These are phyloP conservation scores for Falco peregrinus DNA, from an alignment of 2,797 vertebrate genomes.

Conservation along the genomic window DNA sequence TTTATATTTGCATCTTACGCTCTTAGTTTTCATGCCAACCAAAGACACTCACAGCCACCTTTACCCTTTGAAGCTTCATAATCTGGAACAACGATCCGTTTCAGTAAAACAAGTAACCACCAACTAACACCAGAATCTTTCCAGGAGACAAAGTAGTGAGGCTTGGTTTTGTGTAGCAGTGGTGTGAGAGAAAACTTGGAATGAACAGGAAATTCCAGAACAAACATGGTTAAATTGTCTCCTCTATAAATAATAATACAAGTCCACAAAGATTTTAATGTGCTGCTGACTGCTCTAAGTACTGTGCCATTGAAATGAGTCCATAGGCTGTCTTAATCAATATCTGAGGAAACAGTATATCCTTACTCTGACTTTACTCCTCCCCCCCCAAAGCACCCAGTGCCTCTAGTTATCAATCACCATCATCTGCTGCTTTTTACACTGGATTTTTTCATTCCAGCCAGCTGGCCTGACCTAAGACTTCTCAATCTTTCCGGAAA, in stretches of 20 bases:
- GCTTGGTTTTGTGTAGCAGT: background rate
- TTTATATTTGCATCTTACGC: background rate
- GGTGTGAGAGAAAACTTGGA: background rate
- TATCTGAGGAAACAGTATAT: background rate
- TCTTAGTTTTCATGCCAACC: background rate
- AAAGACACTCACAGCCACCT: background rate
- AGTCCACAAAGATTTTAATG: background rate
- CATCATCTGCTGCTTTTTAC: background rate
- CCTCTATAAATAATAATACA: background rate
- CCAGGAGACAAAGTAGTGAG: background rate
- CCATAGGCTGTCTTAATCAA: background rate
- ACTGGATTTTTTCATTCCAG: background rate
- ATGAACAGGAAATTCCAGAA: background rate
- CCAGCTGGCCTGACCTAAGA: background rate
- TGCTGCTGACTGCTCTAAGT: background rate
- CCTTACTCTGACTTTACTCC: background rate
- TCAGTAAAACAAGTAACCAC: background rate
- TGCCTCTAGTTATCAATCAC: conserved; percentile 21
- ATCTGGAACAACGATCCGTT: background rate
- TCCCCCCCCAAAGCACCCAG: background rate
- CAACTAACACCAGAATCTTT: background rate
- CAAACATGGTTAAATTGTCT: background rate
- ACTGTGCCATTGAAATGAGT: background rate
- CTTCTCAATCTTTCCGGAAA: background rate
- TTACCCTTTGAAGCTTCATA: background rate